Base-by-base conservation (phyloP, 2,113 vertebrate genomes). In the Struthio camelus region DNA sequence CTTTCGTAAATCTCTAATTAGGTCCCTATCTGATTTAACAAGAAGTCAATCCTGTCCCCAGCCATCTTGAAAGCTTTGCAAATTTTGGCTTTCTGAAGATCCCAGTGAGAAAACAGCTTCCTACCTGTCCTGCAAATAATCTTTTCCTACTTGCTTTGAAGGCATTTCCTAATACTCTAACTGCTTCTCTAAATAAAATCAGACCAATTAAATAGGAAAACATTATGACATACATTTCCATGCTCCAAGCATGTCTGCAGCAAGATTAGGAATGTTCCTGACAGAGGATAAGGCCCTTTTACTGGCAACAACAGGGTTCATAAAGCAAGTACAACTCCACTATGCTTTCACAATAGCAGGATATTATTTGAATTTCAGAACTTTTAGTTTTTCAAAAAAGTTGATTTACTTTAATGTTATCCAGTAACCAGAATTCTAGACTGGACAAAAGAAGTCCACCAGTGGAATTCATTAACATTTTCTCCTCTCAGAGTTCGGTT, bases 1-100 rank as follows among this genome's bases (percentile, higher is more conserved):
- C 85, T 96, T 97, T 96, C 94, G 94, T 72, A 96, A 90, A 84
- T 95, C 91, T 97, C 94, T 97, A 97, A 97, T 95, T 97, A 98
- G 93, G 88, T 94, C 95, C 89, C 94, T 97, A 89, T 95, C 95
- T 97, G 97, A 97, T 96, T 97, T 98, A 97, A 97, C 94, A 97
- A 97, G 96, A 96, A 80, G 80, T 90, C 89, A 77, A 32, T 48
- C 83, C 84, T 80, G 67, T 96, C 93, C 94, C 80, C 24, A 64
- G 87, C 88, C 81, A 91, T 97, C 94, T 94, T 87, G 70, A 96
- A 98, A 94, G 91, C 92, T 96, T 97, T 92, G 94, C 92, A 97
- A 96, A 98, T 93, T 95, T 97, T 96, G 95, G 93, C 86, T 96
- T 97, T 94, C 92, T 97, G 96, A 97, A 96, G 91, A 95, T 96